A percentile compares a stretch with the other conserved stretches of the same genome.
These are phyloP conservation scores for Nysson spinosus DNA, from an alignment of 2,888 invertebrate species.

Conservation along the genomic window DNA sequence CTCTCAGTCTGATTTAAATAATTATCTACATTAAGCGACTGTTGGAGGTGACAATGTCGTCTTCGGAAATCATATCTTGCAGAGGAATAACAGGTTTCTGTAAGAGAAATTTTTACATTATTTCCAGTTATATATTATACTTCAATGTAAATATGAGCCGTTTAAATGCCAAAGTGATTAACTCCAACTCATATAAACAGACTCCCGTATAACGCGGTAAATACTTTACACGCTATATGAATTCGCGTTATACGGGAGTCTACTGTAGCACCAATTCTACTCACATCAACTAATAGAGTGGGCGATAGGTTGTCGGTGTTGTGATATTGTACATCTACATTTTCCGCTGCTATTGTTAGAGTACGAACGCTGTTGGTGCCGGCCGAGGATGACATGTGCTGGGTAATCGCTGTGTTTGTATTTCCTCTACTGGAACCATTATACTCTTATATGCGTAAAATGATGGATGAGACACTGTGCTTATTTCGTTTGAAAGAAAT, in stretches of 20 bases:
- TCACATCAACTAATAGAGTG: conserved; percentile 69
- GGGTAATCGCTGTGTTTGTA: conserved; percentile 63
- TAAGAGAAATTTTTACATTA: conserved; percentile 36
- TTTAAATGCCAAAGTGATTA: neutral
- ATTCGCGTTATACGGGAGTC: no score
- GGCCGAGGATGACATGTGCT: conserved; percentile 67
- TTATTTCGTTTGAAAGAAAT: conserved; percentile 22
- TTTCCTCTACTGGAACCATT: conserved; percentile 62
- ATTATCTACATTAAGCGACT: conserved; percentile 55
- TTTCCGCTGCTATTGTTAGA: conserved; percentile 65
- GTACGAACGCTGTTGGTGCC: conserved; percentile 67
- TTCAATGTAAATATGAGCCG: no score
- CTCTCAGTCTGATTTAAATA: conserved; percentile 17
- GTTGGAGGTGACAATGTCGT: conserved; percentile 63
- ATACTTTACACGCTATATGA: no score
- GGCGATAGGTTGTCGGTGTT: conserved; percentile 68
- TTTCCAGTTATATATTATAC: neutral
- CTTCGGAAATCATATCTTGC: conserved; percentile 68
- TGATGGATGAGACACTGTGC: conserved; percentile 34
- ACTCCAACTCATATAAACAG: no score
- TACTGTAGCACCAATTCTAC: no score
- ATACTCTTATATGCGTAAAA: conserved; percentile 56
- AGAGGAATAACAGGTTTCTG: conserved; percentile 63
- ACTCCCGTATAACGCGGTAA: no score
- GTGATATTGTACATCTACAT: conserved; percentile 67